phyloP scores from a whole-genome alignment of 2,888 invertebrate species.

The Noctua pronuba region DNA sequence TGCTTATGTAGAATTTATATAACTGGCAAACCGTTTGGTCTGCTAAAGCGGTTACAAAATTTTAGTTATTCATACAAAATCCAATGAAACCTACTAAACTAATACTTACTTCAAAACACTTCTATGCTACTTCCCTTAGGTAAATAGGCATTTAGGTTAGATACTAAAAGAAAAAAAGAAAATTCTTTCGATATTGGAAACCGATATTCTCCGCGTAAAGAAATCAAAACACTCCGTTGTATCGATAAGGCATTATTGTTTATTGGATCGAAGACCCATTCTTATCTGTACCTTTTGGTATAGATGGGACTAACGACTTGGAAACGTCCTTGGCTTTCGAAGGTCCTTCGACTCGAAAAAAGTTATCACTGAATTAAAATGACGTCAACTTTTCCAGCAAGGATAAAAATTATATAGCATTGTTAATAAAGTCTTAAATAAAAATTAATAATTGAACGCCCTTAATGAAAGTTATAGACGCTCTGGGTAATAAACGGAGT shows the following conservation, averaged over 20 bases:
- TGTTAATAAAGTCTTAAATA: neutral
- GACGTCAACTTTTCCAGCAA: neutral
- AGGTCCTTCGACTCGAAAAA: slow-evolving; percentile 12
- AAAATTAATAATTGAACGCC: neutral
- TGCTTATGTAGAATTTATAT: neutral
- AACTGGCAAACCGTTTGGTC: neutral
- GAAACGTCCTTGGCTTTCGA: slow-evolving; percentile 11
- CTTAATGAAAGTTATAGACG: neutral
- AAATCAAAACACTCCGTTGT: slow-evolving; percentile 44
- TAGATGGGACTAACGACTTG: slow-evolving; percentile 34
- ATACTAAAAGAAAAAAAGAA: neutral
- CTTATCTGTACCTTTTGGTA: slow-evolving; percentile 15
- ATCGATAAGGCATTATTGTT: slow-evolving; percentile 63
- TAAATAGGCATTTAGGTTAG: neutral
- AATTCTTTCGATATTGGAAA: slow-evolving; percentile 30
- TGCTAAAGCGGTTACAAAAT: neutral
- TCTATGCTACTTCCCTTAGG: neutral
- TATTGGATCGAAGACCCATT: slow-evolving; percentile 49
- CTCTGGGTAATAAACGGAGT: slow-evolving; percentile 10
- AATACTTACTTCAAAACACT: neutral
- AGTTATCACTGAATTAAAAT: slow-evolving; percentile 11
- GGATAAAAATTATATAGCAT: neutral
- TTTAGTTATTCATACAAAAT: neutral
- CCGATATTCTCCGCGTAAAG: slow-evolving; percentile 37
- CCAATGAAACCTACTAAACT: neutral